Evolutionary conservation across 2,797 vertebrate genomes (phyloP), one percentile per base, ranked within the genome.

Genomic region (Poliocrania exsul): DNA sequence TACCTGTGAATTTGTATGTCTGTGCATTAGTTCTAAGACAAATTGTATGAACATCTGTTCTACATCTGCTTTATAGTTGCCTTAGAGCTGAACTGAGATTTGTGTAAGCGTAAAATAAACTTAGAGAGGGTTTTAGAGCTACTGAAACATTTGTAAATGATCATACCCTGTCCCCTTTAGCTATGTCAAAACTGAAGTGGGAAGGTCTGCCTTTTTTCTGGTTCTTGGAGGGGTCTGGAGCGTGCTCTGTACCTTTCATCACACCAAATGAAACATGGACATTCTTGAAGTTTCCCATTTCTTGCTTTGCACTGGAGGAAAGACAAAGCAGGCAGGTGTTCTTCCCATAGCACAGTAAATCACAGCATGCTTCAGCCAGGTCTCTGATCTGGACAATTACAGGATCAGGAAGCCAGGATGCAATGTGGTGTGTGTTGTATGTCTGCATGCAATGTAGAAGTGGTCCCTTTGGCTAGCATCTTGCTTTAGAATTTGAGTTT

Each of bases 191-290:
- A 66, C 67, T 29, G 47, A 72, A 72, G 31, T 18, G 51, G 77
- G 35, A 86, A 13, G 28, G 50, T 87, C 44, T 80, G 29, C 18
- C 18, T 14, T 72, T 75, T 74, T 70, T 51, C 14, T 1, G 21
- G 29, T 57, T 83, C 19, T 64, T 66, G 44, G 29, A 24, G 56
- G 8, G 13, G 4, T 20, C 61, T 74, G 29, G 7, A 67, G 26
- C 1, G 0, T 70, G 51, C 28, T 73, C 33, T 56, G 8, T 53
- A 15, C 21, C 5, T 74, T 79, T 64, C 77, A 50, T 72, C 28
- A 44, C 14, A 67, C 6, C 25, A 60, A 51, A 31, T 17, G 19
- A 50, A 70, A 80, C 3, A 3, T 0, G 0, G 24, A 2, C 2
- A 1, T 53, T 86, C 23, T 49, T 31, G 15, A 80, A 54, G 53